A percentile compares a stretch with the other conserved stretches of the same genome.
These are phyloP conservation scores for Andrena haemorrhoa DNA, from an alignment of 2,888 invertebrate species.

Conservation along the genomic window DNA sequence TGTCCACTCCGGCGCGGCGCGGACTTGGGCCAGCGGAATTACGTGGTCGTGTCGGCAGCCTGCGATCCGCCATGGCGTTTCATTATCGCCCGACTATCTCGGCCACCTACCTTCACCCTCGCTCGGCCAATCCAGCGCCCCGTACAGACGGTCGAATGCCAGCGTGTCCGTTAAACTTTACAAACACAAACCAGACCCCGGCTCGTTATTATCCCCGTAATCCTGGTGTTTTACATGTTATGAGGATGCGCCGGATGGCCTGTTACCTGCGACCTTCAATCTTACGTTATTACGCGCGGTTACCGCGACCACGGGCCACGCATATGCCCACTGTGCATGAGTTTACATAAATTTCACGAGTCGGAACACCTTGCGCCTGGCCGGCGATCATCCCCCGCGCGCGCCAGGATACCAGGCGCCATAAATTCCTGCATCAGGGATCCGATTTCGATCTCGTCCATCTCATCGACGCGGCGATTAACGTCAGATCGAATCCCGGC, in stretches of 20 bases:
- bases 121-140: conserved; percentile 12
- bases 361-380: conserved; percentile 51
- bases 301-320: conserved; percentile 17
- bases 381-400: conserved; percentile 3
- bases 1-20: conserved; percentile 75
- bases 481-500: not conserved
- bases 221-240: conserved; percentile 82
- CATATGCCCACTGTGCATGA: conserved; percentile 72
- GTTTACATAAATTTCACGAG: conserved; percentile 81
- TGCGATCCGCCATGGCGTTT: conserved; percentile 75
- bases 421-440: conserved; percentile 10
- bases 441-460: not conserved
- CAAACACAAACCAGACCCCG: conserved; percentile 63
- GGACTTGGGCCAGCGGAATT: conserved; percentile 75
- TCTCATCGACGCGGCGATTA: not conserved
- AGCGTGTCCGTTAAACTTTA: conserved; percentile 59
- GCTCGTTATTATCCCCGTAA: conserved; percentile 79
- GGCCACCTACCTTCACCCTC: conserved; percentile 30
- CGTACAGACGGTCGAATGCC: conserved; percentile 28
- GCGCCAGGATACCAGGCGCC: not conserved
- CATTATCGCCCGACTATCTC: conserved; percentile 76
- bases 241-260: conserved; percentile 73
- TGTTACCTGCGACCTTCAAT: conserved; percentile 78
- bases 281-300: conserved; percentile 77
- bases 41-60: conserved; percentile 64